phyloP scores from a whole-genome alignment of 2,888 invertebrate species.

The Nasonovia ribisnigri region DNA sequence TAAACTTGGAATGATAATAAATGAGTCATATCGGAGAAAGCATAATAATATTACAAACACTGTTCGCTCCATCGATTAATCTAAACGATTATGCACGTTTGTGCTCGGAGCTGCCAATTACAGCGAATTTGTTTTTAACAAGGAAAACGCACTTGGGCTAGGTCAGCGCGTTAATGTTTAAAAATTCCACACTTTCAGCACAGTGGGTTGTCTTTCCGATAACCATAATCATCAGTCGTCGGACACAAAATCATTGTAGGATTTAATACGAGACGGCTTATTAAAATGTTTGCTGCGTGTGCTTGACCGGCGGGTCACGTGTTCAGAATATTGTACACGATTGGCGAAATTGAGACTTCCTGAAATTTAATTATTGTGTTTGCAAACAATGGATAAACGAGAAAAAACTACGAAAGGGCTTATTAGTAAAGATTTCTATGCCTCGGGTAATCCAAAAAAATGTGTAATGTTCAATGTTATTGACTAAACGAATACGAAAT shows the following conservation, averaged over 20 bases:
- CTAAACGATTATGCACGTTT: slow-evolving; percentile 47
- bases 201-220: slow-evolving; percentile 19
- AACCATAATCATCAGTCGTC: neutral
- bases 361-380: neutral
- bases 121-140: slow-evolving; percentile 15
- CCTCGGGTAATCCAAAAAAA: neutral
- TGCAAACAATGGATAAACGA: neutral
- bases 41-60: neutral
- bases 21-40: slow-evolving; percentile 58
- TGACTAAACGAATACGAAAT: neutral
- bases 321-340: neutral
- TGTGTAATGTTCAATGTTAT: neutral
- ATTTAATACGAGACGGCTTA: neutral
- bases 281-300: neutral
- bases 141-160: slow-evolving; percentile 45
- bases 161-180: slow-evolving; percentile 30
- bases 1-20: neutral
- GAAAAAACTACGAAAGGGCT: neutral
- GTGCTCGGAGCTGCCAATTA: slow-evolving; percentile 52
- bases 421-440: neutral
- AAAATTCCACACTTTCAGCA: slow-evolving; percentile 52
- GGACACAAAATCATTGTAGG: slow-evolving; percentile 8
- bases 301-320: slow-evolving; percentile 27
- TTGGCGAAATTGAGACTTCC: slow-evolving; percentile 17
- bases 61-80: slow-evolving; percentile 35